These are phyloP conservation scores for Anoplolepis gracilipes DNA, from an alignment of 1,140 invertebrate species.

Conservation along the genomic window DNA sequence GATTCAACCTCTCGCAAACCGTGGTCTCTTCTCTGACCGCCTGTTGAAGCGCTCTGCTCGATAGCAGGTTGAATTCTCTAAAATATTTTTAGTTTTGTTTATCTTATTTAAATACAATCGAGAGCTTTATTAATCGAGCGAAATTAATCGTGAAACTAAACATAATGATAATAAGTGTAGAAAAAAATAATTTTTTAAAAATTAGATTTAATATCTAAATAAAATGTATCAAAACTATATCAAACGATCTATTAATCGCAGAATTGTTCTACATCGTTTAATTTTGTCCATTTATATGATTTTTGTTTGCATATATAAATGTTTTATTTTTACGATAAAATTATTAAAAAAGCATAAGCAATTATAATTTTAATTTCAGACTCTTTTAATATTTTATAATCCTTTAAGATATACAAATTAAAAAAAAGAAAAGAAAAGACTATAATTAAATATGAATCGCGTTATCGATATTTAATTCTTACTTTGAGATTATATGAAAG, in stretches of 20 bases:
- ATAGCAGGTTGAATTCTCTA: slow-evolving; percentile 85
- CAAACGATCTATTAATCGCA: not conserved
- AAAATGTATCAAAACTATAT: not conserved
- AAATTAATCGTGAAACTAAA: no score
- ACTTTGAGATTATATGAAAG: slow-evolving; percentile 88
- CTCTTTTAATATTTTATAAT: no score
- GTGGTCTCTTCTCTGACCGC: slow-evolving; percentile 87
- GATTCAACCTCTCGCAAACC: slow-evolving; percentile 88
- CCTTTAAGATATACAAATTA: not conserved
- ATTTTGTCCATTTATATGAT: not conserved
- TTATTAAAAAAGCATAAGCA: not conserved
- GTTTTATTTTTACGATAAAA: not conserved
- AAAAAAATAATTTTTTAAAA: no score
- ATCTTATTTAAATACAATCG: not conserved
- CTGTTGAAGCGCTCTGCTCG: slow-evolving; percentile 84
- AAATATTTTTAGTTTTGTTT: slow-evolving; percentile 43
- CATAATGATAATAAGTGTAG: no score
- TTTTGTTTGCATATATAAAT: not conserved
- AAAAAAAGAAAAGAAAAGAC: not conserved
- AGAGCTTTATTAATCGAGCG: not conserved
- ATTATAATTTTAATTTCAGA: not conserved
- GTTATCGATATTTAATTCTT: slow-evolving; percentile 60
- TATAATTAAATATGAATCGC: not conserved
- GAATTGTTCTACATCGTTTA: not conserved
- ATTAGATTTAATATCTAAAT: not conserved